Base-by-base conservation (phyloP, 2,888 invertebrate species). In the Pterobdella sp. region DNA sequence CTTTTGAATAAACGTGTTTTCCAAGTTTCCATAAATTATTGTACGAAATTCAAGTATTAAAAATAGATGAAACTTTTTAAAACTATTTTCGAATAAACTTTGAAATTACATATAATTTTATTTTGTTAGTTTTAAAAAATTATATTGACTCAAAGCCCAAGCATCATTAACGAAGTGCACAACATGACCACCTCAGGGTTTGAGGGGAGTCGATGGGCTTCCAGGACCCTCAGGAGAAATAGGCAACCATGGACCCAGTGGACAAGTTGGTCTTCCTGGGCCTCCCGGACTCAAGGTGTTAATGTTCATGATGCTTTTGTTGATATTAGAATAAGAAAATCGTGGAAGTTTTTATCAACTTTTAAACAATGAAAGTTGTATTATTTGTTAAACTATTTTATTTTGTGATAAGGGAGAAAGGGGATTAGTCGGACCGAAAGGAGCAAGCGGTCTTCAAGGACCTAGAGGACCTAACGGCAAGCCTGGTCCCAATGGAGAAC, bases 211-310 rank as follows among this genome's bases (percentile, higher is more conserved):
- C 0, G 78, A 78, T 60, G 77, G 77, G 14, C 49, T 74, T 18
- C 74, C 76, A 18, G 77, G 77, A 26, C 73, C 73, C 14, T 18
- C 75, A 10, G 77, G 77, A 14, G 42, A 77, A 10, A 60, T 73
- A 0, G 77, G 77, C 18, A 65, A 72, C 35, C 68, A 75, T 29
- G 78, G 78, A 26, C 70, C 74, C 4, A 35, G 74, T 14, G 78
- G 78, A 35, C 75, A 77, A 34, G 77, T 78, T 3, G 78, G 78
- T 31, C 76, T 78, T 71, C 78, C 78, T n/a, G 78, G 78, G 14
- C 35, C 68, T 14, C 75, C 77, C 4, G 78, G 78, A 49, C 52
- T 73, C 18, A 78, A 78, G 74, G 77, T 77, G 68, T 35, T 65
- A 32, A 7, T 34, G 1, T n/a, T n/a, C n/a, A 26, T 18, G 18